Evolutionary conservation across 2,888 invertebrate genomes (phyloP).

Genomic region (Junonia oenone): DNA sequence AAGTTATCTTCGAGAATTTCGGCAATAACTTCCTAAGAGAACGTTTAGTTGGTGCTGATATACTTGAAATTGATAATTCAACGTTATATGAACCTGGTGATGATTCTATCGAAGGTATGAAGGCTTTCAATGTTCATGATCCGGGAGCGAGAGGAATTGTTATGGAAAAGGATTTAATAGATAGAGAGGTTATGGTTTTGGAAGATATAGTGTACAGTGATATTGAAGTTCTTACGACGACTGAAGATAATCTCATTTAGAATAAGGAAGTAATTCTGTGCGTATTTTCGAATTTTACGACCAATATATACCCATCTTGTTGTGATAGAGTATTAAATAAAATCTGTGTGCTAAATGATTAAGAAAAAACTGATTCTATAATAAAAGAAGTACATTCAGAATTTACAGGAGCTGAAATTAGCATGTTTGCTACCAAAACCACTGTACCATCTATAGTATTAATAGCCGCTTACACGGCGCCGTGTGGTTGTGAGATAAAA

Average conservation of each 20-base stretch:
- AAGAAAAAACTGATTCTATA: too few species aligned
- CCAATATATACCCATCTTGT: too few species aligned
- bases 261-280: background rate
- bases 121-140: conserved; percentile 17
- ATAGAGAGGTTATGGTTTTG: background rate
- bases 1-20: conserved; percentile 57
- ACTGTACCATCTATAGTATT: too few species aligned
- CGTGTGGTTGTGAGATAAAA: too few species aligned
- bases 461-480: too few species aligned
- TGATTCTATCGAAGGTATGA: background rate
- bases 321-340: too few species aligned
- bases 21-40: conserved; percentile 58
- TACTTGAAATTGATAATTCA: conserved; percentile 35
- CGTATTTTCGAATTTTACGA: too few species aligned
- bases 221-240: background rate
- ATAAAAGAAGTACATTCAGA: too few species aligned
- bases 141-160: conserved; percentile 9
- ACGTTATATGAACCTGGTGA: conserved; percentile 10
- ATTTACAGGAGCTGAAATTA: too few species aligned
- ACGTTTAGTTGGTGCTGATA: conserved; percentile 46
- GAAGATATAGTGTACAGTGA: background rate
- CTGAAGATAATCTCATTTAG: background rate
- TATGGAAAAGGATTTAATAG: background rate
- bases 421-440: too few species aligned
- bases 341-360: too few species aligned